Conservation (phyloP, 2,888 invertebrate species). For the Nezara viridula region DNA sequence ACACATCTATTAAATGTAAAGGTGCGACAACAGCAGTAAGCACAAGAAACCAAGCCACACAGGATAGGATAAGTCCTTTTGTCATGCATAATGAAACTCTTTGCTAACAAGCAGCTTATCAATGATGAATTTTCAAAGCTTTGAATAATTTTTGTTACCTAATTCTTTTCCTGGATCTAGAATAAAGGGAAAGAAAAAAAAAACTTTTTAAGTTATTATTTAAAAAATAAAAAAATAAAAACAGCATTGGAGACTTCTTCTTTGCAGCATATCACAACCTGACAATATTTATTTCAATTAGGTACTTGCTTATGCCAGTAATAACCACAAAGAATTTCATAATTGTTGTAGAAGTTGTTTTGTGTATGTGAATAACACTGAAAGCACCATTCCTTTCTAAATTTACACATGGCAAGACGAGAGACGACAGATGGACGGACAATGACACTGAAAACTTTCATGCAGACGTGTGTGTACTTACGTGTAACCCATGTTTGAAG, state of each 20-base stretch:
- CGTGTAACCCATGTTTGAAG: slow-evolving; percentile 81
- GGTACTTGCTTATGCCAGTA: slow-evolving; percentile 12
- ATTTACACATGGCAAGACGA: slow-evolving; percentile 62
- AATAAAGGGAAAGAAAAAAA: slow-evolving; percentile 47
- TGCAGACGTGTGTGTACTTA: slow-evolving; percentile 72
- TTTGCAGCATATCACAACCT: slow-evolving; percentile 26
- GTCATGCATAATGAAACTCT: slow-evolving; percentile 63
- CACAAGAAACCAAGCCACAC: slow-evolving; percentile 49
- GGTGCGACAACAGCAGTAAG: slow-evolving; percentile 54
- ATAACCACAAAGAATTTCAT: slow-evolving; percentile 64
- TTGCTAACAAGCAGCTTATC: slow-evolving; percentile 63
- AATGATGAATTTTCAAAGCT: slow-evolving; percentile 52
- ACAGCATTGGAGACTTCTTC: slow-evolving; percentile 54
- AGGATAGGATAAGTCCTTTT: slow-evolving; percentile 44
- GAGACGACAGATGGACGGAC: slow-evolving; percentile 63
- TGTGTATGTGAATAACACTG: slow-evolving; percentile 52
- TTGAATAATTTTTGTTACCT: slow-evolving; percentile 53
- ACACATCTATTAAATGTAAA: slow-evolving; percentile 42
- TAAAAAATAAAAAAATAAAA: slow-evolving; percentile 45
- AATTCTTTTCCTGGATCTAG: slow-evolving; percentile 48
- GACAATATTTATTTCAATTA: slow-evolving; percentile 28
- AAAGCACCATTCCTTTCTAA: slow-evolving; percentile 59
- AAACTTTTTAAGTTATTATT: neutral
- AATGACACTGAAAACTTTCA: slow-evolving; percentile 60
- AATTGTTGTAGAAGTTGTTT: slow-evolving; percentile 54